Base-by-base conservation (phyloP, 1,140 invertebrate species). In the Drosophila bocki region DNA sequence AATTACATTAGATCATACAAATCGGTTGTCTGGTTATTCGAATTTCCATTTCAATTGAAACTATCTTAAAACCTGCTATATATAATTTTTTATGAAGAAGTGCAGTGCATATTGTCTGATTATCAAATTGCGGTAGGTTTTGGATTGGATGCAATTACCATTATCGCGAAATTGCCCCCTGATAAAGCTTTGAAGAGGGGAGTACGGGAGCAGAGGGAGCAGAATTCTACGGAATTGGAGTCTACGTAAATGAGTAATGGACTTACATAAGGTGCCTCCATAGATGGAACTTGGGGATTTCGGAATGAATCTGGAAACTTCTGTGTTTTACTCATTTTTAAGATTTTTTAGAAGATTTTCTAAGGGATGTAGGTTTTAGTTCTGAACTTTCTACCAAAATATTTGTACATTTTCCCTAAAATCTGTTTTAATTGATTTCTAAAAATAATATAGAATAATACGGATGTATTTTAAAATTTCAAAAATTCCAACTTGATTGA, bases 111-210 rank as follows among this genome's bases (percentile, higher is more conserved):
- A 19, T 7, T 13, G 17, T 37, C 8, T 69, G 64, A 54, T 70
- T 33, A 45, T 15, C 4, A 8, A 33, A 58, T 70, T 70, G 68
- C 15, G 65, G 68, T 70, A 71, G 65, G 50, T 70, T 70, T 70
- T 29, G 9, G 44, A 8, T 17, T 22, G 15, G 22, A 29, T 64
- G 35, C 61, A 42, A 65, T 65, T 53, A n/a, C 26, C 12, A 22
- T 48, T 71, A 70, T 71, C 68, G 32, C 26, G 9, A 42, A 39
- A 33, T 37, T 53, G 15, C 37, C 35, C 17, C 17, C 7, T 8
- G 12, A 56, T 61, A 37, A 37, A 29, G 33, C 9, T 32, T 51
- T 15, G 7, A n/a, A 17, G 29, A 26, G 19, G n/a, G 12, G 19
- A 13, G 26, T 29, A 39, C 22, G 37, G 13, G 13, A 7, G 22